phyloP scores from a whole-genome alignment of 2,888 invertebrate genomes.

The Limnephilus lunatus region DNA sequence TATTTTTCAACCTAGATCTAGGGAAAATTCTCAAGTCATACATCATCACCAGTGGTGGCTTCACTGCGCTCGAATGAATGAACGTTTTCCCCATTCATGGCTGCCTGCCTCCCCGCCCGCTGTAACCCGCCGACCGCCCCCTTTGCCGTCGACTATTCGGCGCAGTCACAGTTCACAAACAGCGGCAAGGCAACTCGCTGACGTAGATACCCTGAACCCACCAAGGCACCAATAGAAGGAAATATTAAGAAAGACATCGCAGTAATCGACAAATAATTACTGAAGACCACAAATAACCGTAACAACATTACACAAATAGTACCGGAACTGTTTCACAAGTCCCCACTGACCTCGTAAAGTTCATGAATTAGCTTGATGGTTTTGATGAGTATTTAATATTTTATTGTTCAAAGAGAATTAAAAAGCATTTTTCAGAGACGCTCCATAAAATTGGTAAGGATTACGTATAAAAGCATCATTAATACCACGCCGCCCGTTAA shows the following conservation, averaged over 20 bases:
- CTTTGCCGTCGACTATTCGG: background rate
- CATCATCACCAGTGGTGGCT: no score
- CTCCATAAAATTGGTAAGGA: background rate
- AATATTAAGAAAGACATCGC: background rate
- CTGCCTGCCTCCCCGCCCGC: background rate
- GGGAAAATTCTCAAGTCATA: no score
- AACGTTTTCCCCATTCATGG: constrained; percentile 29
- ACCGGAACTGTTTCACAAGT: background rate
- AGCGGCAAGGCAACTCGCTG: background rate
- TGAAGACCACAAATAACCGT: background rate
- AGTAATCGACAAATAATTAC: background rate
- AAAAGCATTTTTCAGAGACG: background rate
- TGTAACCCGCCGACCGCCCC: background rate
- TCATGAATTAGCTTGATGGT: background rate
- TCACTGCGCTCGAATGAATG: constrained; percentile 27
- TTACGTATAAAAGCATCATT: no score
- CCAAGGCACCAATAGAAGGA: background rate
- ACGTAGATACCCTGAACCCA: background rate
- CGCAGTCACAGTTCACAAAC: background rate
- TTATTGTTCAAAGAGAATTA: background rate
- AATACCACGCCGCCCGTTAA: background rate
- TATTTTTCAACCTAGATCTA: no score
- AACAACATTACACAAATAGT: background rate
- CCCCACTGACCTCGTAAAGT: background rate
- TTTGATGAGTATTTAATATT: background rate